Evolutionary conservation across 2,888 invertebrate genomes (phyloP).

Genomic region (Caenorhabditis parvicauda): DNA sequence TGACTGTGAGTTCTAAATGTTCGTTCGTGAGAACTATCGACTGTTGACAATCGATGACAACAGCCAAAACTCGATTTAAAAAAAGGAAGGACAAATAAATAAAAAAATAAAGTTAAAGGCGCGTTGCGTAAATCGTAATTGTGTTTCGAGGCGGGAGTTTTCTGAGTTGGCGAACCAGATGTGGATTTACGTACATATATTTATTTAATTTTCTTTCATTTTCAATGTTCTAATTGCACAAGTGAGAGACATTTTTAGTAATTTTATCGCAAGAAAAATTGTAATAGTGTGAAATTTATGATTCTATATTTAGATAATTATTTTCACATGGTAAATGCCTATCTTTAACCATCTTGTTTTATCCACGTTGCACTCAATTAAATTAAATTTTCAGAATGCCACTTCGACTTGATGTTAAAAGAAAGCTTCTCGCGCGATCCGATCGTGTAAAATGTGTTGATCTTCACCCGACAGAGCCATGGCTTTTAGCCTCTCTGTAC

Average conservation of each 20-base stretch:
- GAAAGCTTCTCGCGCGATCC: constrained; percentile 92
- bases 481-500: constrained; percentile 96
- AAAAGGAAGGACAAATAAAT: too few species aligned
- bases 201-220: constrained; percentile 1
- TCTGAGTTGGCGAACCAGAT: constrained; percentile 28
- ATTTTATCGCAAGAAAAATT: background rate
- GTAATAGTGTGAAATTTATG: background rate
- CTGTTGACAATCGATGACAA: too few species aligned
- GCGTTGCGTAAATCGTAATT: too few species aligned
- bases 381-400: constrained; percentile 69
- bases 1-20: too few species aligned
- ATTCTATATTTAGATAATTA: background rate
- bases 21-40: too few species aligned
- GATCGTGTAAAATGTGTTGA: constrained; percentile 89
- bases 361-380: background rate
- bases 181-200: constrained; percentile 3
- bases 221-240: background rate
- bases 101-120: too few species aligned
- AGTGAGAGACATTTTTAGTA: background rate
- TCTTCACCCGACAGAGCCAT: constrained; percentile 93
- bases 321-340: background rate
- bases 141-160: too few species aligned
- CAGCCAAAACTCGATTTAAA: too few species aligned
- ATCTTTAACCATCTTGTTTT: too few species aligned
- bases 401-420: constrained; percentile 92